Base-by-base conservation (phyloP, 2,113 vertebrate genomes). In the Myiagra hebetior region DNA sequence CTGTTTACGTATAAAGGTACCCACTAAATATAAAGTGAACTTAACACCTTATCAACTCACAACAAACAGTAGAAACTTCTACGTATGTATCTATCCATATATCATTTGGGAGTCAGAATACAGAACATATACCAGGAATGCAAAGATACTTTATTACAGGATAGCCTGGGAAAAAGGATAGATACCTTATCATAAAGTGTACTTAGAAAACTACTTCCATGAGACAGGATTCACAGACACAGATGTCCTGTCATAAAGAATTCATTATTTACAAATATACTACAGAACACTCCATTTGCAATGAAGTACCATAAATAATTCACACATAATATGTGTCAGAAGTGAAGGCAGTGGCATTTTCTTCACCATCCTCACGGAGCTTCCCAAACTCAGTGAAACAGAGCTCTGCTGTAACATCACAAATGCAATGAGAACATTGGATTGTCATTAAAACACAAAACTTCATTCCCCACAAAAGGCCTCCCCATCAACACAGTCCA, bases 261-360 rank as follows among this genome's bases (percentile, higher is more conserved):
- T 93, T 93, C 62, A 91, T 94, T 93, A 73, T 85, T 93, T 94
- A 93, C 87, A 96, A 94, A 94, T 85, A 94, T 16, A 65, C 85
- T 83, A 87, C 70, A 82, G 62, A 94, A 93, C 53, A 62, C 37
- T 95, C 77, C n/a, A 62, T 91, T 92, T 87, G 75, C 60, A 92
- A 62, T 77, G 73, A 95, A 74, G 64, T 80, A 55, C 79, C 50
- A 70, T 92, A 91, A 95, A 95, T 93, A 92, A 92, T 93, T 96
- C 72, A 89, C 3, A 15, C 5, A 37, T n/a, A 50, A n/a, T 62
- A 77, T 0, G 0, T 77, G 73, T 87, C 76, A 69, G 35, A 95
- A 95, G 72, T 8, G 15, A 93, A 77, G 70, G 70, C 78, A 85
- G 37, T 9, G 57, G 62, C 41, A 76, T 85, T 90, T 93, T 73